phyloP scores from a whole-genome alignment of 2,113 vertebrate species.

The Percopsis transmontana region DNA sequence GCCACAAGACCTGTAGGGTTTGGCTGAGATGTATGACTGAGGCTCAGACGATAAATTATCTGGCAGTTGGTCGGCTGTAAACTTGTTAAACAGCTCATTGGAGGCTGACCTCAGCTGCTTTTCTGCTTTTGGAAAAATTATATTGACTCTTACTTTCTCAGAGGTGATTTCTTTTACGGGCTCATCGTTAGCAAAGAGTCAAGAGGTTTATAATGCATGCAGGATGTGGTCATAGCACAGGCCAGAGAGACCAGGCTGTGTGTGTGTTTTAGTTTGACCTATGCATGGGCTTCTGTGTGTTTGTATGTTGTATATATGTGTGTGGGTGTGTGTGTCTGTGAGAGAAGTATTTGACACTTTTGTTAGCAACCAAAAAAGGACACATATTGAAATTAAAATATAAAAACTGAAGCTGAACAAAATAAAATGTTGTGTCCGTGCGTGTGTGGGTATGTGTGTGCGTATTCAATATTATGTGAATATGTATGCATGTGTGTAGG shows the following conservation, averaged over 20 bases:
- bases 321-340: conserved; percentile 4
- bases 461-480: conserved; percentile 19
- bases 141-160: conserved; percentile 24
- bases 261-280: not conserved
- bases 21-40: not conserved
- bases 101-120: conserved; percentile 14
- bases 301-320: conserved; percentile 13
- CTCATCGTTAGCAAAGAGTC: conserved; percentile 37
- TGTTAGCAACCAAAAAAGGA: too few species aligned
- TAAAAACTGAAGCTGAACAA: too few species aligned
- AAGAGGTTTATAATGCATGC: conserved; percentile 50
- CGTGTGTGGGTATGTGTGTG: not conserved
- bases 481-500: not conserved
- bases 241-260: not conserved
- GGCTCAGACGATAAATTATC: conserved; percentile 24
- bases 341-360: not conserved
- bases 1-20: conserved; percentile 38
- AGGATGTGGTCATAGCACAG: conserved; percentile 20
- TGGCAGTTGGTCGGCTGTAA: conserved; percentile 16
- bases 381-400: too few species aligned
- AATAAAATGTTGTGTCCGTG: not conserved
- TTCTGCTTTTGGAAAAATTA: conserved; percentile 21
- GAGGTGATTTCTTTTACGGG: conserved; percentile 47
- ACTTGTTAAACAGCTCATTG: conserved; percentile 35
- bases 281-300: conserved; percentile 16